Evolutionary conservation across 2,113 vertebrate species (phyloP), one percentile per base, ranked within the genome.

Genomic region (Mustelus asterias): DNA sequence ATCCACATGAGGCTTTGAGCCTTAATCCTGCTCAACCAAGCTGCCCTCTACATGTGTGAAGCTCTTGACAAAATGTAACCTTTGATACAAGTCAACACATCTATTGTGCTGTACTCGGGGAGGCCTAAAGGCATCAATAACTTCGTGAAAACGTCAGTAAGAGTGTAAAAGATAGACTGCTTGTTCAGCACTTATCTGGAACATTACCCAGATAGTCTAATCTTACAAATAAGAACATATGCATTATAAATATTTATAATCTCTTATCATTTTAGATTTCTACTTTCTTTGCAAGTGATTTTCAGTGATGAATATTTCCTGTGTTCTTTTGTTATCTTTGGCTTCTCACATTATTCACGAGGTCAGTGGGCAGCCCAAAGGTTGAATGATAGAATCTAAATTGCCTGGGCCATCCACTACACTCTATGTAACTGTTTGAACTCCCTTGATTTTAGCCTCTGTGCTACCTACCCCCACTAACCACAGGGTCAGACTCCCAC

Each of bases 211-310:
- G 29, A n/a, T 60, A 65, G 89, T 65, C 60, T 65, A 65, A 65
- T 65, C 60, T 37, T 93, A n/a, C n/a, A 93, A 65, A 93, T 93
- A 60, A 65, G 58, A 93, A 93, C 60, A 37, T 65, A 93, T 5
- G 6, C 89, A 93, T 65, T 60, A 93, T 93, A 93, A 93, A 93
- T 93, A 93, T 93, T 93, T 93, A 93, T 67, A 65, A 83, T 41
- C n/a, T 83, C 80, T 37, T 92, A 65, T 54, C 67, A 13, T 48
- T 70, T 95, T 26, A 95, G 69, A 54, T 72, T 48, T 94, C 41
- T 10, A 70, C 44, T 70, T 95, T 70, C 67, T 70, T 95, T 26
- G 41, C 67, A 48, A 72, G 67, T 10, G 26, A 70, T 95, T 95
- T 72, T 5, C 41, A 70, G 26, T 24, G n/a, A 24, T 72, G 69